A percentile compares a stretch with the other conserved stretches of the same genome.
Evolutionary conservation across 1,140 invertebrate species (phyloP).

Genomic region (Ganaspis sp.): DNA sequence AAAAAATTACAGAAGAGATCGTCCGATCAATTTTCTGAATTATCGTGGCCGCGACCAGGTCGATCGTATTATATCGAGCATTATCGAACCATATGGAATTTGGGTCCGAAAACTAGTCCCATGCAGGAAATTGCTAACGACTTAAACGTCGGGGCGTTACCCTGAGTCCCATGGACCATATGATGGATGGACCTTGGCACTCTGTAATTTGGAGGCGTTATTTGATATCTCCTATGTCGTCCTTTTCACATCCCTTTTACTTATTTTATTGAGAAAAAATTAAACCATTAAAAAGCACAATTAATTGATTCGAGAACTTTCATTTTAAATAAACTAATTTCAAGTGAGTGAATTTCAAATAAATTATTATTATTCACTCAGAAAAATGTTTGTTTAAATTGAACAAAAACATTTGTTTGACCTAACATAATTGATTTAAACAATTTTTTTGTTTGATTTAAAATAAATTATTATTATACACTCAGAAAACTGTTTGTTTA

Average conservation of each 20-base stretch:
- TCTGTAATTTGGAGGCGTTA: conserved; percentile 76
- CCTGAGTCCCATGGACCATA: conserved; percentile 60
- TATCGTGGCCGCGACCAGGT: conserved; percentile 32
- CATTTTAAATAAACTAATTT: too few species aligned
- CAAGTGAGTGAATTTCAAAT: too few species aligned
- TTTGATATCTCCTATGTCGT: conserved; percentile 5
- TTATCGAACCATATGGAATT: conserved; percentile 75
- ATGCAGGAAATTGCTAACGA: conserved; percentile 77
- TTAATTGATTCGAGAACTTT: too few species aligned
- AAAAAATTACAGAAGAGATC: conserved; percentile 55
- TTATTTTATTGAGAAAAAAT: background rate
- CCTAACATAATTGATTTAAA: too few species aligned
- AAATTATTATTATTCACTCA: too few species aligned
- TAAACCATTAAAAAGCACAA: background rate
- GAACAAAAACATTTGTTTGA: too few species aligned
- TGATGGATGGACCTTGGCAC: conserved; percentile 72
- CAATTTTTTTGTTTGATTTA: too few species aligned
- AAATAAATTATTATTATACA: too few species aligned
- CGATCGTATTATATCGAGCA: conserved; percentile 63
- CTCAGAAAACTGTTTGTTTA: too few species aligned
- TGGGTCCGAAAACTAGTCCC: conserved; percentile 71
- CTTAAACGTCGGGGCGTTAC: conserved; percentile 75
- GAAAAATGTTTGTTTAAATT: too few species aligned
- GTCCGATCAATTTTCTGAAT: conserved; percentile 54
- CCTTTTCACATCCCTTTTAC: background rate